Conservation (phyloP, 2,113 vertebrate genomes). For the Suricata suricatta region DNA sequence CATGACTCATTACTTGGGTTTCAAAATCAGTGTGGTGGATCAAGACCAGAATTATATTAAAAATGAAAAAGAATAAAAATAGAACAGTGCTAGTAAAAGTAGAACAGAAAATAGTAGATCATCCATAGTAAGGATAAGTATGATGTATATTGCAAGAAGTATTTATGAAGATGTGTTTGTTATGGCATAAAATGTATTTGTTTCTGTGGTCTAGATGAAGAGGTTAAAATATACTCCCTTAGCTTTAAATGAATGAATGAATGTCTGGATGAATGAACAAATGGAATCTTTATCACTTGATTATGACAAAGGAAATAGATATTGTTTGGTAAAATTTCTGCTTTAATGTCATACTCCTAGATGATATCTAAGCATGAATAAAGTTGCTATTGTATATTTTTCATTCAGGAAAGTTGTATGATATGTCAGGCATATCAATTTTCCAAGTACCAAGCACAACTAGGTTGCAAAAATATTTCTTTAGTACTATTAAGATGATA, state of each 20-base stretch:
- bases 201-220: neutral
- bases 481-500: neutral
- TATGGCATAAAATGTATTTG: neutral
- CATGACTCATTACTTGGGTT: neutral
- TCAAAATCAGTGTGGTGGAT: neutral
- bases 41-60: neutral
- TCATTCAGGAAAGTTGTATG: neutral
- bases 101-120: neutral
- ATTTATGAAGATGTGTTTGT: neutral
- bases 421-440: neutral
- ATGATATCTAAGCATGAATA: neutral
- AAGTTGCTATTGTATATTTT: neutral
- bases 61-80: neutral
- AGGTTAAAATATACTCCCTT: neutral
- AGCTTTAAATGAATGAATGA: neutral
- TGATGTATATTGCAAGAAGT: neutral
- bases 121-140: neutral
- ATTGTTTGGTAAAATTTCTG: neutral
- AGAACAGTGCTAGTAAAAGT: neutral
- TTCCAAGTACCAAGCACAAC: neutral
- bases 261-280: neutral
- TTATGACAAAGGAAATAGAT: neutral
- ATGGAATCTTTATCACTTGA: neutral
- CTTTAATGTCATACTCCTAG: neutral
- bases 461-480: neutral